Evolutionary conservation across 2,797 vertebrate species (phyloP).

Genomic region (Otus scops): DNA sequence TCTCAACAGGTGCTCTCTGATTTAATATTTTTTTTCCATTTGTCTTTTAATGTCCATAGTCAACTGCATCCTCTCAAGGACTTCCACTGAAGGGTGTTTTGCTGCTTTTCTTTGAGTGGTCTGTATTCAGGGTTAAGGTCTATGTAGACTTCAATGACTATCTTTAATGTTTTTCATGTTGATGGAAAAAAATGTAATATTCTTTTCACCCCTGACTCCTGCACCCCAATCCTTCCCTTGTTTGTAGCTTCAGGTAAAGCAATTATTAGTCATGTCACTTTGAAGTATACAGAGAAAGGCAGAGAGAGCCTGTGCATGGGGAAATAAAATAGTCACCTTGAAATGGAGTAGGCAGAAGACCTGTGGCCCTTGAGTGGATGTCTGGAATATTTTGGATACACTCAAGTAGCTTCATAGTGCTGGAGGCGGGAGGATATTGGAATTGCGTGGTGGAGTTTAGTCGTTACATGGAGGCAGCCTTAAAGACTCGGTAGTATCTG

Average conservation of each 20-base stretch:
- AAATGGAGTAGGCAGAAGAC: background rate
- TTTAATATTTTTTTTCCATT: background rate
- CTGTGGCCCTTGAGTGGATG: background rate
- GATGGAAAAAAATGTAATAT: background rate
- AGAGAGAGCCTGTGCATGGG: background rate
- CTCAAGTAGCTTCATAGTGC: background rate
- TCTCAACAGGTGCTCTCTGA: background rate
- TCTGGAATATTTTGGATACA: background rate
- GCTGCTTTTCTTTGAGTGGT: background rate
- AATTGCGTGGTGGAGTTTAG: background rate
- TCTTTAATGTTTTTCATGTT: background rate
- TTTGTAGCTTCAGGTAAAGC: background rate
- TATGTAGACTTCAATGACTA: background rate
- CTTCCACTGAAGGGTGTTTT: background rate
- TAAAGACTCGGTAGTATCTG: background rate
- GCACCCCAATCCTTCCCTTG: background rate
- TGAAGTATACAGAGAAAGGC: background rate
- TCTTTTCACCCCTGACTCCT: background rate
- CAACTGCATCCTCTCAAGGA: background rate
- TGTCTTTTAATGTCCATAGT: background rate
- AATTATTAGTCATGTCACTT: background rate
- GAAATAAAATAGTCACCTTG: background rate
- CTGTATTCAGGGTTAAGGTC: background rate
- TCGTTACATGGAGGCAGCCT: background rate
- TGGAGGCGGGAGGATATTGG: rapidly evolving